phyloP scores from a whole-genome alignment of 2,113 vertebrate species.

The Phrynosoma platyrhinos region DNA sequence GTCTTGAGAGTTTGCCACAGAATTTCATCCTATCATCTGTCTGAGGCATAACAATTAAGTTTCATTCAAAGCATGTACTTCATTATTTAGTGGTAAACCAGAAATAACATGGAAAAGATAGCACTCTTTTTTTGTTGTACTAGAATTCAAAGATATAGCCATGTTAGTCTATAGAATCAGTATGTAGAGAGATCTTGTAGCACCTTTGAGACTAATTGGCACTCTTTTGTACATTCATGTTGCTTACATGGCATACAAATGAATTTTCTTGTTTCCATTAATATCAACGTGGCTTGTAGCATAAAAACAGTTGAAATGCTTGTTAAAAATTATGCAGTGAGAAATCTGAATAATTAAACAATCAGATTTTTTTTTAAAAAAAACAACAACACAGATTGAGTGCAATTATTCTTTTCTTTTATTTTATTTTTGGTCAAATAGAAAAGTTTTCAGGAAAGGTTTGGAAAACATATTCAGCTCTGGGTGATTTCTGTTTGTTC shows the following conservation, averaged over 20 bases:
- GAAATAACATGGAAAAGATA: slow-evolving; percentile 29
- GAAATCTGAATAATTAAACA: slow-evolving; percentile 78
- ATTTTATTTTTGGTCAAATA: neutral
- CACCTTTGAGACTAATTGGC: no score
- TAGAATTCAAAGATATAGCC: no score
- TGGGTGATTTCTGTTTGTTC: slow-evolving; percentile 68
- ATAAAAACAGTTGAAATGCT: slow-evolving; percentile 59
- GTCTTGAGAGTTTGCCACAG: neutral
- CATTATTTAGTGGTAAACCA: slow-evolving; percentile 32
- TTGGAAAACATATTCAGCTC: slow-evolving; percentile 57
- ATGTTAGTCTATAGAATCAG: no score
- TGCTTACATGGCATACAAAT: slow-evolving; percentile 29
- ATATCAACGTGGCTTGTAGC: slow-evolving; percentile 54
- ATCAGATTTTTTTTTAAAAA: slow-evolving; percentile 63
- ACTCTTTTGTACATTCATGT: slow-evolving; percentile 25
- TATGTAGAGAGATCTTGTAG: no score
- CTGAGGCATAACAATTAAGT: neutral
- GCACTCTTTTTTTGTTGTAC: slow-evolving; percentile 3
- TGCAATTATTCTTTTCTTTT: slow-evolving; percentile 49
- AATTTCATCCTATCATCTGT: slow-evolving; percentile 37
- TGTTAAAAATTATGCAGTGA: slow-evolving; percentile 56
- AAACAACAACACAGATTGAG: slow-evolving; percentile 57
- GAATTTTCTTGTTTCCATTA: slow-evolving; percentile 60
- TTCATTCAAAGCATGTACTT: slow-evolving; percentile 56
- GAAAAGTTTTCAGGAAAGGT: slow-evolving; percentile 18